A percentile compares a stretch with the other conserved stretches of the same genome.
phyloP scores from a whole-genome alignment of 2,888 invertebrate species.

The Drosophila falleni region DNA sequence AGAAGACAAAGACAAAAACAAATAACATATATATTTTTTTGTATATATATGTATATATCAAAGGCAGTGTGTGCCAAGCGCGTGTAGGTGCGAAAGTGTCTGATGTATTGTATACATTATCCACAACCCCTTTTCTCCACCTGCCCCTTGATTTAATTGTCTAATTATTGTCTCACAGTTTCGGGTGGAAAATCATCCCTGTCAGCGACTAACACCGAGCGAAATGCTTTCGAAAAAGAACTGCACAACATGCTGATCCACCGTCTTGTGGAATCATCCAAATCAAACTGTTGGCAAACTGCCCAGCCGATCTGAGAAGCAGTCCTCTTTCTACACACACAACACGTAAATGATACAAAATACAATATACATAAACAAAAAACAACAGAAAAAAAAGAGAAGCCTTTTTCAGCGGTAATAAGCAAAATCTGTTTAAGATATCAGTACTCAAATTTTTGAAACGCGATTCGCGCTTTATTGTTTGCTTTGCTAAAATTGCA shows the following conservation, averaged over 20 bases:
- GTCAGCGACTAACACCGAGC: not conserved
- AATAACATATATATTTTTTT: not conserved
- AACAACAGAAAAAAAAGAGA: not conserved
- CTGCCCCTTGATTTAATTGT: not conserved
- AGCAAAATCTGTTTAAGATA: not conserved
- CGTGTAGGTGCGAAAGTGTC: slow-evolving; percentile 37
- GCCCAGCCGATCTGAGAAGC: not conserved
- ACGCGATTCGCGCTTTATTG: not conserved
- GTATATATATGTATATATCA: not conserved
- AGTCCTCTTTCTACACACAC: not conserved
- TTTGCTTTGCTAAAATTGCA: slow-evolving; percentile 1
- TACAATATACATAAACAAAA: not conserved
- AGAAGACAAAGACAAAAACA: not conserved
- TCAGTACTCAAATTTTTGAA: not conserved
- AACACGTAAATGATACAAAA: not conserved
- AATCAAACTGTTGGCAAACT: slow-evolving; percentile 25
- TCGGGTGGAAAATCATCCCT: not conserved
- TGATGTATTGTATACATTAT: not conserved
- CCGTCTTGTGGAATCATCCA: slow-evolving; percentile 1
- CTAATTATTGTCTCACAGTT: slow-evolving; percentile 9
- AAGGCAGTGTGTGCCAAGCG: slow-evolving; percentile 34
- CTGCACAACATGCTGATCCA: slow-evolving; percentile 15
- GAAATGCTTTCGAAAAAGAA: slow-evolving; percentile 9
- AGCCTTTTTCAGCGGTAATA: not conserved
- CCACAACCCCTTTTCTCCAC: not conserved